Evolutionary conservation across 2,113 vertebrate species (phyloP).

Genomic region (Cephalopholis sonnerati): DNA sequence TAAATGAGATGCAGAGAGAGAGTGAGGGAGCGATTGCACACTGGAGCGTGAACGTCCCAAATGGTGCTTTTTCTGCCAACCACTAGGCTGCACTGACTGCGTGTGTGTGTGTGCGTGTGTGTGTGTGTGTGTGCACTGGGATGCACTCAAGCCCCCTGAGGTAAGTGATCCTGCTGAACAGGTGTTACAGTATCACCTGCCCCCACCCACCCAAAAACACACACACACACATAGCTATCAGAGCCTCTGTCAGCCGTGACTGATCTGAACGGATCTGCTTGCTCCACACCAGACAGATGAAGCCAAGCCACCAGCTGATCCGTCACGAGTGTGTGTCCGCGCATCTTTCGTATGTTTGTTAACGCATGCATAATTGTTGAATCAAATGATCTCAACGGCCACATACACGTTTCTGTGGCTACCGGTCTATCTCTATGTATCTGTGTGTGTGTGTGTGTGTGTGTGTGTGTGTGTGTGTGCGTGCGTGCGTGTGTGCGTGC

Average conservation of each 20-base stretch:
- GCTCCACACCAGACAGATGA: conserved; percentile 48
- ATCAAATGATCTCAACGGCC: neutral
- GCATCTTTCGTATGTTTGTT: conserved; percentile 38
- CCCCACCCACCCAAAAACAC: conserved; percentile 37
- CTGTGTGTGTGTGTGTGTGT: neutral
- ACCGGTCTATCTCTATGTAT: neutral
- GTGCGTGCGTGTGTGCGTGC: too few relatives aligned
- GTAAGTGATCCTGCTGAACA: conserved; percentile 81
- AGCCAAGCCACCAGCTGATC: conserved; percentile 66
- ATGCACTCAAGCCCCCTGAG: conserved; percentile 65
- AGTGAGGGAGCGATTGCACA: conserved; percentile 69
- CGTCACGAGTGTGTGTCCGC: neutral
- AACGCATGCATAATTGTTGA: conserved; percentile 19
- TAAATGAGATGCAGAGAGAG: conserved; percentile 20
- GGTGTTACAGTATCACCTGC: conserved; percentile 80
- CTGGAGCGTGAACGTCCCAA: conserved; percentile 79
- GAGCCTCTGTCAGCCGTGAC: conserved; percentile 52
- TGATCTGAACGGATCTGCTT: conserved; percentile 58
- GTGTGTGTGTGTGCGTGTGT: conserved; percentile 28
- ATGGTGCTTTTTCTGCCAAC: conserved; percentile 75
- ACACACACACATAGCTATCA: conserved; percentile 21
- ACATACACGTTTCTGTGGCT: conserved; percentile 1
- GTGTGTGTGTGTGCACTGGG: conserved; percentile 24
- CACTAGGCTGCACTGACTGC: conserved; percentile 45
- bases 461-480: neutral